Evolutionary conservation across 2,113 vertebrate species (phyloP), one percentile per base, ranked within the genome.

Genomic region (Balaenoptera acutorostrata): DNA sequence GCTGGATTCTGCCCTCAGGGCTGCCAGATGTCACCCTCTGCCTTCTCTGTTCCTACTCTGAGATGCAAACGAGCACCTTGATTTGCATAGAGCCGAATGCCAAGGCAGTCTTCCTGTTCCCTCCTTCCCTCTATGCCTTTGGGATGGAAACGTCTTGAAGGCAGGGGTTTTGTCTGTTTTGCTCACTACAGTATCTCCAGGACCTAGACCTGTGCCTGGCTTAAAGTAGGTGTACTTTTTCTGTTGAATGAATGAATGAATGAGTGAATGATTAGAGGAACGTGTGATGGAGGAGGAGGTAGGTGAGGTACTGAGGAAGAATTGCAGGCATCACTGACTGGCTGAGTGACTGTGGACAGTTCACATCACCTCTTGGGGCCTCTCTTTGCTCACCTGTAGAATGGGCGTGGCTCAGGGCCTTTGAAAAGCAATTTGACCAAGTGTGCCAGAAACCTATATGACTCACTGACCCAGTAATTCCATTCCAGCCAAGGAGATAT

Each of bases 381-480:
- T 69, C 69, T 66, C 59, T 66, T 41, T 46, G 86, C 39, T 59
- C 85, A 14, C 41, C 69, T 4, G n/a, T 23, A 11, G 36, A 66
- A 17, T 3, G 52, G 92, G 69, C 2, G 2, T 8, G 13, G 84
- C 88, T 6, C 59, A 0, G 29, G 63, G 3, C 77, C 64, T 55
- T 83, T 3, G 44, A 82, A 25, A 66, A 27, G 15, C 49, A 12
- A 12, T 21, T 8, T 6, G 29, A 55, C 63, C 1, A 15, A 85
- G 64, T 8, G 41, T 29, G 52, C 68, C 87, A 81, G 93, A 44
- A 39, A 57, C 1, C 10, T 27, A 7, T 31, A 1, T 49, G 90
- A 85, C 55, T 95, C 90, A 23, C 36, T 63, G 86, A 68, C 85
- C 90, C 46, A 41, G 71, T 61, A 10, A 81, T 97, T 97, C 95